Conservation (phyloP, 23 tunicate species). For the Ascidia mentula region DNA sequence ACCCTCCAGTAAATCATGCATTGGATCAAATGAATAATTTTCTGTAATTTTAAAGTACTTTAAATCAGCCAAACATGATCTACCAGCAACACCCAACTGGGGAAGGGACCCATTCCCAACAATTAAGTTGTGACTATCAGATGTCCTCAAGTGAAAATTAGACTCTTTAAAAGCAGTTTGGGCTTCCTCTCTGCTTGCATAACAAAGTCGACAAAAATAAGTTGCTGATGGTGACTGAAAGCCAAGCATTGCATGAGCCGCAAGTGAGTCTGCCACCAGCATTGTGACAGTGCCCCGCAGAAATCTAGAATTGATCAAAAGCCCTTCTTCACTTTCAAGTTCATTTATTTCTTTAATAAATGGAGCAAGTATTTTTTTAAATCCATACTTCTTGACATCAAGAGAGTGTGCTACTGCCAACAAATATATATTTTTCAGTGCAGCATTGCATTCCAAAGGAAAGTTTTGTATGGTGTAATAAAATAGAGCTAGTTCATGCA, state of each 20-base stretch:
- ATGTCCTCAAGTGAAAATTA: not conserved
- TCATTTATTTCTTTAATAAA: not conserved
- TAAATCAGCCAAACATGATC: not conserved
- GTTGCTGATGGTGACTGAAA: slow-evolving; percentile 15
- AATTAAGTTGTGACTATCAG: slow-evolving; percentile 1
- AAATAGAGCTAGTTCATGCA: not conserved
- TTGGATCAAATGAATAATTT: slow-evolving; percentile 23
- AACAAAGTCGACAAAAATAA: slow-evolving; percentile 17
- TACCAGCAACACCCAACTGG: slow-evolving; percentile 8
- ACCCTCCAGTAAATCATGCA: slow-evolving; percentile 34
- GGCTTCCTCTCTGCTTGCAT: not conserved
- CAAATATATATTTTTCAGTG: not conserved
- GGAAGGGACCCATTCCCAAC: slow-evolving; percentile 8
- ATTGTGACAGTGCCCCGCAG: not conserved
- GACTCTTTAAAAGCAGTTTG: slow-evolving; percentile 17
- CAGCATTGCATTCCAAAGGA: not conserved
- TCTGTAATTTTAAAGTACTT: slow-evolving; percentile 17
- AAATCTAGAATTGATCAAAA: not conserved
- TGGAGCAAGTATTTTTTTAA: slow-evolving; percentile 1
- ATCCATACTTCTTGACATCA: slow-evolving; percentile 13
- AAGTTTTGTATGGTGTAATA: slow-evolving; percentile 16
- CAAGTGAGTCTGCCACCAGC: slow-evolving; percentile 15
- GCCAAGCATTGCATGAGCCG: slow-evolving; percentile 17
- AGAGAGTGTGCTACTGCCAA: slow-evolving; percentile 16
- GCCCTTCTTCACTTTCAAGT: slow-evolving; percentile 16